Evolutionary conservation across 2,113 vertebrate species (phyloP), one percentile per base, ranked within the genome.

Genomic region (Saguinus midas): DNA sequence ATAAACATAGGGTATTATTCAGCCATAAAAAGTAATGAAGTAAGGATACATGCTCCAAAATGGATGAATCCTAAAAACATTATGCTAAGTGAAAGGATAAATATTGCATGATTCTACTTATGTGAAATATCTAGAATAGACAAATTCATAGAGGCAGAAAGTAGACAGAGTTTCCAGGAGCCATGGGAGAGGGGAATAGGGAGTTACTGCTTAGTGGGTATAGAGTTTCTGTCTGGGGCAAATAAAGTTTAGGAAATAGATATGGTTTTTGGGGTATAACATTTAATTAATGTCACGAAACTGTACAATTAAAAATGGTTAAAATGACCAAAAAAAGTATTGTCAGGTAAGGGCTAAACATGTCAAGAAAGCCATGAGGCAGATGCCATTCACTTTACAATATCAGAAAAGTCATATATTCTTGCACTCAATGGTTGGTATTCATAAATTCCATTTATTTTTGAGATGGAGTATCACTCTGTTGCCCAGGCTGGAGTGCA

Each of bases 201-300:
- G 29, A 87, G 32, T 64, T 35, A 61, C 3, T 87, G 48, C 13
- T 87, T 58, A 58, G 48, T 14, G 11, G 35, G 55, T 58, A 61
- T 1, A 58, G 55, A 75, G 21, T 87, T 66, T 58, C 64, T 88
- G 17, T 82, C 27, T 18, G 43, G 58, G 68, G 55, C 40, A 61
- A 94, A 85, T 8, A 57, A 87, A 27, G 55, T 82, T 95, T 64
- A 94, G 14, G 16, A 90, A 90, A 73, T 40, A 93, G 9, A 87
- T 32, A 82, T 27, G 37, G 12, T 76, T 37, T 64, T 81, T 78
- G 12, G 55, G 68, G 25, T 11, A 72, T 8, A 78, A 93, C 50
- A 93, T 21, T 87, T 50, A 92, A 80, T 64, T 72, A 90, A 72
- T 55, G 23, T 89, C 52, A 92, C 76, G 57, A 58, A 90, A 75